Evolutionary conservation across 1,140 invertebrate species (phyloP), one percentile per base, ranked within the genome.

Genomic region (Platyscapa corneri): DNA sequence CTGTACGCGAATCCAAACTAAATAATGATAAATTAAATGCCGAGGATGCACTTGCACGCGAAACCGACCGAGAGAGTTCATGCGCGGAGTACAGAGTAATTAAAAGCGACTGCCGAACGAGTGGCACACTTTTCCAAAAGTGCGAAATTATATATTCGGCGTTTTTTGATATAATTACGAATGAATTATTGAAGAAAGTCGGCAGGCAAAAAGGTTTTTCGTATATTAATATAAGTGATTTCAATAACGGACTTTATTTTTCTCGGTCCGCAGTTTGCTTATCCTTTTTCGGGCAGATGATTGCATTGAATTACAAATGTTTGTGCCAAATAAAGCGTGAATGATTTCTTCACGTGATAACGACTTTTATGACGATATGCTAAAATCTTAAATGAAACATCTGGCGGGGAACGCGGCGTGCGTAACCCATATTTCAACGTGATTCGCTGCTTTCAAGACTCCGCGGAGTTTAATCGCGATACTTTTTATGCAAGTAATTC

Each of bases 91-190:
- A 30, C 37, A 18, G 27, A 32, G 53, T 76, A 76, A 83, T 83
- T 77, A 76, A 74, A 82, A 82, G 0, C 56, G 37, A 76, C 76
- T 75, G 1, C 2, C 16, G 42, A 7, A 46, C 82, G 10, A 39
- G 32, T 65, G 82, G 32, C 82, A 77, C 32, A 83, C 74, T 83
- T 83, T 65, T n/a, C 37, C 14, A 37, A 53, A 56, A 37, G 82
- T 76, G 53, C 72, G 27, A 64, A 83, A 64, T 75, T 83, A 76
- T 49, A 76, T 32, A 30, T 46, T 49, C 56, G 0, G 20, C 7
- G 6, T 34, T 60, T 34, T 42, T 42, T 27, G 53, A 79, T 64
- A 42, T 64, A 42, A 79, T 79, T 49, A 79, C 20, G 77, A 79
- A 79, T 65, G 53, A 30, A 65, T n/a, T 64, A 79, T 79, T 39